Percentiles rank a stretch among this genome's conserved stretches.
Conservation (phyloP, 2,113 vertebrate species). For the Pholis gunnellus region DNA sequence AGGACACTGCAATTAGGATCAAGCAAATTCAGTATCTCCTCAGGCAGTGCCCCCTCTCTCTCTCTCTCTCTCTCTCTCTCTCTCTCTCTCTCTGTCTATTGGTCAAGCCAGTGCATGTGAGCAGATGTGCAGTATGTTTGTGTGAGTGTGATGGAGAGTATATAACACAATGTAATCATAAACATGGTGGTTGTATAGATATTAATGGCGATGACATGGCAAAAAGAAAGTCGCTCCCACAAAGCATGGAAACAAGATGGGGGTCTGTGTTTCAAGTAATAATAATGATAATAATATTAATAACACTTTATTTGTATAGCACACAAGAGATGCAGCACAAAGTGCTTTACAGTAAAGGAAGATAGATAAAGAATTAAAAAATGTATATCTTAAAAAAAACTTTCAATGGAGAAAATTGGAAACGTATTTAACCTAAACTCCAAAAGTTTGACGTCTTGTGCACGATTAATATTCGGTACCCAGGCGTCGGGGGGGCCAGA, state of each 20-base stretch:
- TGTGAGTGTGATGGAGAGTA: background rate
- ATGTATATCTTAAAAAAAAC: background rate
- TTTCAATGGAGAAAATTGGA: background rate
- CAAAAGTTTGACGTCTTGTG: background rate
- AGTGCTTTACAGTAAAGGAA: background rate
- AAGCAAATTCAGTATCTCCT: conserved; percentile 87
- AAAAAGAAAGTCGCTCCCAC: background rate
- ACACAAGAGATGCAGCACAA: background rate
- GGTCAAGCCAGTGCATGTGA: background rate
- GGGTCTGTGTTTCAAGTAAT: background rate
- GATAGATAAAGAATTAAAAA: background rate
- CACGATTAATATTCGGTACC: background rate
- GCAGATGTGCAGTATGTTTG: conserved; percentile 7
- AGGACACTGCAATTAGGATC: conserved; percentile 90
- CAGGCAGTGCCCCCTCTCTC: conserved; percentile 74
- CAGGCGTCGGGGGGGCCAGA: background rate
- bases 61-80: conserved; percentile 19
- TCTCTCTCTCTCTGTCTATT: conserved; percentile 20
- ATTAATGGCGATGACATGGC: background rate
- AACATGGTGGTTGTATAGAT: background rate
- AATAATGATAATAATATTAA: background rate
- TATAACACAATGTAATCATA: too few species aligned
- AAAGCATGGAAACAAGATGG: background rate
- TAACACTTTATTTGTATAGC: too few species aligned
- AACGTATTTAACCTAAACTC: background rate